These are phyloP conservation scores for Riparia riparia DNA, from an alignment of 2,113 vertebrate species.

Conservation along the genomic window DNA sequence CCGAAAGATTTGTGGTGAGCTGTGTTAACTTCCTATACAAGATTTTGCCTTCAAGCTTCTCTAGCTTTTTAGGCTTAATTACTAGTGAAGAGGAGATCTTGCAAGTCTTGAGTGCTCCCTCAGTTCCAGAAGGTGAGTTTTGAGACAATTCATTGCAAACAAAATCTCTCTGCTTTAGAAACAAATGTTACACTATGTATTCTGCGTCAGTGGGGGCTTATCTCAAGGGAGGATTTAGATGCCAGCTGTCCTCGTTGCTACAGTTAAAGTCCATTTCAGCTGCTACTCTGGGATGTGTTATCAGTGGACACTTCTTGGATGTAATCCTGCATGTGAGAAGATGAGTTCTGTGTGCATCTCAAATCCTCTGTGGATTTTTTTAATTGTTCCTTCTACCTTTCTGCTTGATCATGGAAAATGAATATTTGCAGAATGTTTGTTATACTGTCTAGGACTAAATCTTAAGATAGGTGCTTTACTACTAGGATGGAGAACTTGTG, in stretches of 20 bases:
- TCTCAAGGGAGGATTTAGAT: background rate
- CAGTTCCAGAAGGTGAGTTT: background rate
- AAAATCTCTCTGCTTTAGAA: background rate
- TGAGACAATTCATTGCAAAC: background rate
- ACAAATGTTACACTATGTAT: background rate
- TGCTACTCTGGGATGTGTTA: background rate
- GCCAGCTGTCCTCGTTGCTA: slow-evolving; percentile 1
- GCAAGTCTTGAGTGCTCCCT: background rate
- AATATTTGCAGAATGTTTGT: background rate
- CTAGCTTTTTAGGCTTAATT: background rate
- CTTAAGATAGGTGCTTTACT: background rate
- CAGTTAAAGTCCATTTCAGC: background rate
- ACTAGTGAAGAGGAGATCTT: background rate
- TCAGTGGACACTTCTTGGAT: background rate
- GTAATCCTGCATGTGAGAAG: background rate
- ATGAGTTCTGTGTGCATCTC: background rate
- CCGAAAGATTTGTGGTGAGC: background rate
- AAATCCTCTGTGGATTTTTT: background rate
- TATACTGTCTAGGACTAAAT: background rate
- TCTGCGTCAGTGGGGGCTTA: slow-evolving; percentile 14
- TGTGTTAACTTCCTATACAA: background rate
- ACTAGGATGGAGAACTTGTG: background rate
- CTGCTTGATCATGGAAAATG: background rate
- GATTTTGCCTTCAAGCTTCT: background rate
- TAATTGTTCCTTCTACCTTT: background rate